Base-by-base conservation (phyloP, 30 jellyfish, hydroid and myxozoan genomes). In the Clytia hemisphaerica region DNA sequence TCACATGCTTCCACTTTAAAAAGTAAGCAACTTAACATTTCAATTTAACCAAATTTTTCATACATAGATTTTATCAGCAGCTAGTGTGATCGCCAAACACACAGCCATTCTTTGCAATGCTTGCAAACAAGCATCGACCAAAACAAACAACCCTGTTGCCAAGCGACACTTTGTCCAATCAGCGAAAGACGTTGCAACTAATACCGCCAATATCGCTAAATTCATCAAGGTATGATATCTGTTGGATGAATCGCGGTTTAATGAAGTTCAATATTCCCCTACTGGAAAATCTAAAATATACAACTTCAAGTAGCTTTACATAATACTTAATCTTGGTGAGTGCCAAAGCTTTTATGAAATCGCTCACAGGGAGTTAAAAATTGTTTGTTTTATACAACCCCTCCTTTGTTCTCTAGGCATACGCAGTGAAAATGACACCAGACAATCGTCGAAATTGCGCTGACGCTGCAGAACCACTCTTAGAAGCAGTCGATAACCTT, bases 81-180 rank as follows among this genome's bases (percentile, higher is more conserved):
- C 97, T 6, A 88, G 94, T 1, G 89, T 88, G 30, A 88, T 88
- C 61, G 97, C 97, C 14, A 79, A 78, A 76, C 97, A 88, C 66
- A 88, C 97, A 4, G 89, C 97, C 19, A 94, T 77, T 28, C 82
- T 88, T 67, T 88, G 97, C 72, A 88, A 88, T 49, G 97, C 97
- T 9, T 88, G 97, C 78, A 88, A 88, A 51, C 82, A 62, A 19
- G 97, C 97, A 65, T 88, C 97, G 27, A 74, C 94, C 46, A 88
- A 79, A 80, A 88, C 97, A 7, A 94, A 88, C 44, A 88, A 88
- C 40, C 97, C 97, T 24, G 97, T 88, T 72, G 97, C 97, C 38
- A 88, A 88, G 84, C 68, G 97, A 45, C 97, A 88, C 46, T 88
- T 88, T 37, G 97, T 88, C 44, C 94, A 88, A 76, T 83, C 97